These are phyloP conservation scores for Ochropleura plecta DNA, from an alignment of 2,888 invertebrate species.

Conservation along the genomic window DNA sequence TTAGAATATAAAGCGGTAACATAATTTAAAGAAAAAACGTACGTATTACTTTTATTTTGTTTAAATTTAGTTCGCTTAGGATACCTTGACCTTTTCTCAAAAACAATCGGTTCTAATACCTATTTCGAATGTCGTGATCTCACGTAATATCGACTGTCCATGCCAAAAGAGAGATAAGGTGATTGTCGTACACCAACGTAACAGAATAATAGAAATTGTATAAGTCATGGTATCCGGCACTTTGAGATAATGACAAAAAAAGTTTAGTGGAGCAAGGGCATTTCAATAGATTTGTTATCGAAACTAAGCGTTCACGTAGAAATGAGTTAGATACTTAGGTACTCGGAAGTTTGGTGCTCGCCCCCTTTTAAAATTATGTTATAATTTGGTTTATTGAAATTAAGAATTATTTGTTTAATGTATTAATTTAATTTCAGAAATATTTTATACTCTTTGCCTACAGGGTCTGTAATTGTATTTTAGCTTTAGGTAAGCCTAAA, in stretches of 20 bases:
- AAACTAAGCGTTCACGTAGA: conserved; percentile 24
- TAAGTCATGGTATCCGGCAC: conserved; percentile 55
- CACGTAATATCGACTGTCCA: conserved; percentile 51
- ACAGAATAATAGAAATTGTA: conserved; percentile 52
- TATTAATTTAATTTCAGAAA: too few relatives aligned
- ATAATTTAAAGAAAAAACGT: not conserved
- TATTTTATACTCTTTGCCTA: too few relatives aligned
- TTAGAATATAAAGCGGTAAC: not conserved
- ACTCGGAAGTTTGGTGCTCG: too few relatives aligned
- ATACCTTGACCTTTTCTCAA: conserved; percentile 55
- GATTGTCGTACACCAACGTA: conserved; percentile 43
- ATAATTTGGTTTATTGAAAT: too few relatives aligned
- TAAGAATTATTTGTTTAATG: too few relatives aligned
- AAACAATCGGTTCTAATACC: conserved; percentile 38
- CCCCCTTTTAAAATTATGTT: too few relatives aligned
- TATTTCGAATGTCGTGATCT: conserved; percentile 60
- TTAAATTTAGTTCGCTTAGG: not conserved
- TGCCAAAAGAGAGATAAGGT: conserved; percentile 37
- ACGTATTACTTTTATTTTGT: not conserved
- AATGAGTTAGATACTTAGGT: not conserved
- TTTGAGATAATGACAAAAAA: conserved; percentile 66
- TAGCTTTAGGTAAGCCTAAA: too few relatives aligned
- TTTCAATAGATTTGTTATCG: conserved; percentile 59
- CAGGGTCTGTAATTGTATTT: too few relatives aligned
- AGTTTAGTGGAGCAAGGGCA: conserved; percentile 69